These are phyloP conservation scores for Diplazon laetatorius DNA, from an alignment of 2,888 invertebrate genomes.

Conservation along the genomic window DNA sequence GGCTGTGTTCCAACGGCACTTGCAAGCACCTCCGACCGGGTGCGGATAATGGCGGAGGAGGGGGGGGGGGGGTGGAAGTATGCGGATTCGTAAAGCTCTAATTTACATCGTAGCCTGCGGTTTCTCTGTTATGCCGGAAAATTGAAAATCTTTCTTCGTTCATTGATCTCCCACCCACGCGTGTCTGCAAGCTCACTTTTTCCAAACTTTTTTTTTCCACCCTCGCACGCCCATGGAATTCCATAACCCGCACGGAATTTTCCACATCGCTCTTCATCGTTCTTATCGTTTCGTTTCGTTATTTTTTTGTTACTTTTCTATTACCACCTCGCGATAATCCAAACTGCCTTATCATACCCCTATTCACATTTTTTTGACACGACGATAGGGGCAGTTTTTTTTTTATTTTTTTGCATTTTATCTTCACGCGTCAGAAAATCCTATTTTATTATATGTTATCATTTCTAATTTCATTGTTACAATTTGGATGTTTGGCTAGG, in stretches of 20 bases:
- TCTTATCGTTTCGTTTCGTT: slow-evolving; percentile 21
- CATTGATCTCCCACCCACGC: slow-evolving; percentile 43
- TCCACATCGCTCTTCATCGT: slow-evolving; percentile 19
- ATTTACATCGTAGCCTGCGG: slow-evolving; percentile 56
- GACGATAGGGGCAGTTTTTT: slow-evolving; percentile 6
- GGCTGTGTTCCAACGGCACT: slow-evolving; percentile 13
- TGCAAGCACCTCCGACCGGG: background rate
- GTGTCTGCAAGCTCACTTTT: slow-evolving; percentile 14
- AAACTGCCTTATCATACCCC: background rate
- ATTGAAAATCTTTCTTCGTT: slow-evolving; percentile 61
- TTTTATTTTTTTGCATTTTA: background rate
- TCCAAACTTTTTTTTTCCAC: background rate
- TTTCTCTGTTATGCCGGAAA: slow-evolving; percentile 60
- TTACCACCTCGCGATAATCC: background rate
- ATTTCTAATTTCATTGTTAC: no score
- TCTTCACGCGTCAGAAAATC: no score
- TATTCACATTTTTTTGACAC: background rate
- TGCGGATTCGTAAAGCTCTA: slow-evolving; percentile 54
- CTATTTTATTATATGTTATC: no score
- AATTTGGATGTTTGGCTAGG: no score
- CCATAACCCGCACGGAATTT: slow-evolving; percentile 47
- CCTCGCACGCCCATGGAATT: slow-evolving; percentile 39
- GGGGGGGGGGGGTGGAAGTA: slow-evolving; percentile 18
- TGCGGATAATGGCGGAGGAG: background rate
- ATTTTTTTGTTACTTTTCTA: background rate